phyloP scores from a whole-genome alignment of 53 echinoderm and acorn worm species.

The Echinarachnius parma region DNA sequence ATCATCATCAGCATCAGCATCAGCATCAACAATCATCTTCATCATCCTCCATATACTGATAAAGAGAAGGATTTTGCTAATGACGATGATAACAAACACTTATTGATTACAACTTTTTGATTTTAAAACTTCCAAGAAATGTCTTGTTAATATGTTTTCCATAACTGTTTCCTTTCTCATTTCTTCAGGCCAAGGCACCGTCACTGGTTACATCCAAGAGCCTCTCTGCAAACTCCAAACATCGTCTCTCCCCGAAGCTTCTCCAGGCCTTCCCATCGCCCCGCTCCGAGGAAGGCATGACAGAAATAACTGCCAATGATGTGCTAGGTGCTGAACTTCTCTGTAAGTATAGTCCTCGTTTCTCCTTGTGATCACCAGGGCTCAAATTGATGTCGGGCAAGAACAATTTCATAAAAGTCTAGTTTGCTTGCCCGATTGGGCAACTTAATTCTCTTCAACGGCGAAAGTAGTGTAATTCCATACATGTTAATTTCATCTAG shows the following conservation, averaged over 20 bases:
- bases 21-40: not conserved
- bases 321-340: conserved; percentile 46
- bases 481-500: too few relatives aligned
- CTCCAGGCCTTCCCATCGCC: conserved; percentile 44
- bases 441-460: too few relatives aligned
- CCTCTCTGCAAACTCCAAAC: conserved; percentile 51
- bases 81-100: too few relatives aligned
- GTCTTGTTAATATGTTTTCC: too few relatives aligned
- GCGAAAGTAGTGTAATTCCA: too few relatives aligned
- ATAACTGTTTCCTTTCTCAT: too few relatives aligned
- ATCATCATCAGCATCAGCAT: too few relatives aligned
- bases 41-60: not conserved
- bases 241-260: conserved; percentile 42
- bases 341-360: conserved; percentile 34
- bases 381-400: not conserved
- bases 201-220: conserved; percentile 32
- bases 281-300: conserved; percentile 30
- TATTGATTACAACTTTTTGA: too few relatives aligned
- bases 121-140: too few relatives aligned
- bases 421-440: too few relatives aligned
- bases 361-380: not conserved
- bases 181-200: conserved; percentile 14
- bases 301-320: conserved; percentile 32
- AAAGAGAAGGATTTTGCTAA: too few relatives aligned
- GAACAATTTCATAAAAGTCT: too few relatives aligned